Evolutionary conservation across 1,140 invertebrate species (phyloP).

Genomic region (Bombyx mori): DNA sequence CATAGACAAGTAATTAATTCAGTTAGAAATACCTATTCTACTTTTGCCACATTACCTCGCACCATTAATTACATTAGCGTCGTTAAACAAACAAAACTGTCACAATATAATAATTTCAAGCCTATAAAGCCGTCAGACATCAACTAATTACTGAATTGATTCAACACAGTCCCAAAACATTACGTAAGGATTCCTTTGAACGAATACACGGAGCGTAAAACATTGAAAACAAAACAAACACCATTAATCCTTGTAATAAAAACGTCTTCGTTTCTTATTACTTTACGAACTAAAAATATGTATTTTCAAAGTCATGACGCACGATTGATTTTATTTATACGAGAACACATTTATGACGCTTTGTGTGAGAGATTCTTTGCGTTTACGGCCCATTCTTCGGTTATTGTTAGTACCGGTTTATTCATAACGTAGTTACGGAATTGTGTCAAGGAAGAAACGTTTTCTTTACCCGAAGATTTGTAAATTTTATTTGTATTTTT

Average conservation of each 20-base stretch:
- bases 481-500: too few species aligned
- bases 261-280: conserved; percentile 10
- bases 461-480: too few species aligned
- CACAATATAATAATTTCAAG: too few species aligned
- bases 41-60: too few species aligned
- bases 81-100: too few species aligned
- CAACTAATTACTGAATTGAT: too few species aligned
- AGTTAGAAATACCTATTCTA: too few species aligned
- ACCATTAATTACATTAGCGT: too few species aligned
- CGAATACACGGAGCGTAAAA: conserved; percentile 2
- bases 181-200: neutral
- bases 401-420: conserved; percentile 6
- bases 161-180: neutral
- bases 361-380: conserved; percentile 38
- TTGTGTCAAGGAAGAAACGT: too few species aligned
- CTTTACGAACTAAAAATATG: conserved; percentile 18
- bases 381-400: conserved; percentile 13
- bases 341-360: conserved; percentile 54
- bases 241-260: conserved; percentile 9
- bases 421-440: too few species aligned
- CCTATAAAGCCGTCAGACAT: too few species aligned
- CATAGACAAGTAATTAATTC: too few species aligned
- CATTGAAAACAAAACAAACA: conserved; percentile 11
- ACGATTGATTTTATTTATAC: conserved; percentile 49
- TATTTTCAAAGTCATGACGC: conserved; percentile 26